phyloP scores from a whole-genome alignment of 2,888 invertebrate genomes.

The Tinea semifulvella region DNA sequence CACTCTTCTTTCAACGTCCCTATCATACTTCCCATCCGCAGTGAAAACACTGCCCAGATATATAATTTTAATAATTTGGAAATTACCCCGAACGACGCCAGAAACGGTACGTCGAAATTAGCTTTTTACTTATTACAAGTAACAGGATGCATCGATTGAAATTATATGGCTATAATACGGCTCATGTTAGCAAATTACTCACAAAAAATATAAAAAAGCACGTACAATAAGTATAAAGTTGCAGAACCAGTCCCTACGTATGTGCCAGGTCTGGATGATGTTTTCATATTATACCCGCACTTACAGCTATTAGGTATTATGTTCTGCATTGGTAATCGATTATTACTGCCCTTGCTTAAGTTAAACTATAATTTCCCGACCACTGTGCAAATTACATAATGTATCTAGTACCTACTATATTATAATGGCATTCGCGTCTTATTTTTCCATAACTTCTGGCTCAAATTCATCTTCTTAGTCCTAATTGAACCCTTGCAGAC shows the following conservation, averaged over 20 bases:
- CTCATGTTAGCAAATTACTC: constrained; percentile 11
- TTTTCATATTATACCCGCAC: constrained; percentile 8
- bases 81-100: not conserved
- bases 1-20: too few species aligned
- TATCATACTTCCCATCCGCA: too few species aligned
- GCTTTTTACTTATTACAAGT: constrained; percentile 10
- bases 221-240: constrained; percentile 10
- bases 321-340: constrained; percentile 11
- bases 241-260: constrained; percentile 9
- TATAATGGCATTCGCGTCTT: too few species aligned
- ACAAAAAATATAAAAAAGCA: constrained; percentile 4
- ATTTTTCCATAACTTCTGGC: too few species aligned
- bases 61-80: constrained; percentile 8
- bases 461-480: too few species aligned
- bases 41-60: too few species aligned
- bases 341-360: constrained; percentile 7
- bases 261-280: constrained; percentile 1
- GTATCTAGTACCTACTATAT: too few species aligned
- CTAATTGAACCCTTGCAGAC: too few species aligned
- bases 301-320: constrained; percentile 5
- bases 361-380: constrained; percentile 2
- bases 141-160: constrained; percentile 14
- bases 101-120: constrained; percentile 2
- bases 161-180: constrained; percentile 11
- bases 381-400: constrained; percentile 3